Conservation (phyloP, 2,888 invertebrate genomes). For the Apotomis betuletana region DNA sequence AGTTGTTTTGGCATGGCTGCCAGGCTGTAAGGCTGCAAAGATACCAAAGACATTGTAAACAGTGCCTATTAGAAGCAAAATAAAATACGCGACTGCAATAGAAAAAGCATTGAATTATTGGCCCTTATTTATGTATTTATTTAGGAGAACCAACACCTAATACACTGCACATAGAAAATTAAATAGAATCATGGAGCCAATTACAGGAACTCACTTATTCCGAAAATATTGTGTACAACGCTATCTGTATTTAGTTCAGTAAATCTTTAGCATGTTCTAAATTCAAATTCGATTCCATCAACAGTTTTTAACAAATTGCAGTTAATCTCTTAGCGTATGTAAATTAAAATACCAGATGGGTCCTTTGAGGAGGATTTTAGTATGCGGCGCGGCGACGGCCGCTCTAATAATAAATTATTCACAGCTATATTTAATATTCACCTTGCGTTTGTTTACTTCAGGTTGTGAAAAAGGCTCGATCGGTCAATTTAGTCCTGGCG, state of each 20-base stretch:
- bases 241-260: conserved; percentile 5
- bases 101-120: no score
- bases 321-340: conserved; percentile 10
- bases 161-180: no score
- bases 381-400: conserved; percentile 15
- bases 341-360: conserved; percentile 29
- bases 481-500: neutral
- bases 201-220: no score
- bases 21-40: no score
- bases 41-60: no score
- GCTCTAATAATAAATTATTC: conserved; percentile 31
- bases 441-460: conserved; percentile 30
- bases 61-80: no score
- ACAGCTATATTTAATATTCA: conserved; percentile 23
- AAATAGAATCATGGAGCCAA: no score
- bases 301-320: conserved; percentile 14
- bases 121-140: no score
- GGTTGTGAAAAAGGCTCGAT: conserved; percentile 15
- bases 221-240: neutral
- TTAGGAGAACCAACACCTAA: no score
- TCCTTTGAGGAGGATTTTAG: conserved; percentile 23
- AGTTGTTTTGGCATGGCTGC: no score
- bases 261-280: neutral
- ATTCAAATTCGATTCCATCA: conserved; percentile 16
- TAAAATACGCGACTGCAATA: no score